A percentile compares a stretch with the other conserved stretches of the same genome.
Conservation (phyloP, 2,113 vertebrate species). For the Plestiodon gilberti region DNA sequence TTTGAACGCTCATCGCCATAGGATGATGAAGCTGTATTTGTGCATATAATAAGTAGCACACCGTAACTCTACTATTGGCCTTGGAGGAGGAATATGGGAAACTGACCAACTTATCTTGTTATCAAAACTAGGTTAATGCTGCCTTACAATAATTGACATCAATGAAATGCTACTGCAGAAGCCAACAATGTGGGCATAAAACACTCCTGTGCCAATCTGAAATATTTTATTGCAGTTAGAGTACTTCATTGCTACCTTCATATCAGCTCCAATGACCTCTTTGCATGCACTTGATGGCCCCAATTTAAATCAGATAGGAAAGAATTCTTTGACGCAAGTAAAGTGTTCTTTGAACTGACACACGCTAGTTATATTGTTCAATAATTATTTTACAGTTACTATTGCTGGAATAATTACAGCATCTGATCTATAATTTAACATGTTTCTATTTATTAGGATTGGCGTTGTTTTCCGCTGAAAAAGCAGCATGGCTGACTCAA, state of each 20-base stretch:
- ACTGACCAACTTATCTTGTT: background rate
- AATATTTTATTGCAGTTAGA: background rate
- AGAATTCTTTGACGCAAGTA: conserved; percentile 51
- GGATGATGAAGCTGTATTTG: background rate
- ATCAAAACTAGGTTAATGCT: background rate
- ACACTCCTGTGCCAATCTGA: background rate
- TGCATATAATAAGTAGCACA: background rate
- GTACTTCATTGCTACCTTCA: conserved; percentile 18
- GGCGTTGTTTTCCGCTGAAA: conserved; percentile 40
- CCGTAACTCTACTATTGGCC: background rate
- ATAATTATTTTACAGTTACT: conserved; percentile 39
- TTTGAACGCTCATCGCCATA: background rate
- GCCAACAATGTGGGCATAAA: background rate
- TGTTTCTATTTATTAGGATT: conserved; percentile 21
- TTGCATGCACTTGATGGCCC: conserved; percentile 35
- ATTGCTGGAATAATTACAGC: conserved; percentile 31
- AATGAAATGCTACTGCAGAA: background rate
- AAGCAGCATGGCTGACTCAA: background rate
- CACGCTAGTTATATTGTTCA: background rate
- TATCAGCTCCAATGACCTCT: conserved; percentile 22
- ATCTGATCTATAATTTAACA: conserved; percentile 41
- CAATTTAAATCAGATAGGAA: conserved; percentile 22
- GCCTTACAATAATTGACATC: background rate
- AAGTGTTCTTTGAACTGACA: conserved; percentile 48
- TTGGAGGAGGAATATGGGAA: background rate